Conservation (phyloP, 1,140 invertebrate genomes). For the Eulimnadia texana region DNA sequence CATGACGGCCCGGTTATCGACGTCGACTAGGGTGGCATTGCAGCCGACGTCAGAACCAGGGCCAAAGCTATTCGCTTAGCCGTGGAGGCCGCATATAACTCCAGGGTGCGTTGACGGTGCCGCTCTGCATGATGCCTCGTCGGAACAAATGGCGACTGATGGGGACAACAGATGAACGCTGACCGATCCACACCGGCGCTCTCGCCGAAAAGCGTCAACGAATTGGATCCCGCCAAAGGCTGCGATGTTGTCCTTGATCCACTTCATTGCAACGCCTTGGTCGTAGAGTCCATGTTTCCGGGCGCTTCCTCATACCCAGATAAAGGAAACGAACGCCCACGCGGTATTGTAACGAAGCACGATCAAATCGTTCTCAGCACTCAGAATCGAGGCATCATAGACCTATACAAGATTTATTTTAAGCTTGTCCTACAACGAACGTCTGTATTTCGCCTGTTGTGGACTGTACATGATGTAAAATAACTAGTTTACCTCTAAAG, state of each 20-base stretch:
- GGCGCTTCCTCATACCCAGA: conserved; percentile 37
- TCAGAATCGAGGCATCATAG: conserved; percentile 74
- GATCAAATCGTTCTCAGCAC: conserved; percentile 63
- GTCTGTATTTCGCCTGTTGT: no score
- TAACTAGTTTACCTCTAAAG: no score
- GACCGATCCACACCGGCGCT: conserved; percentile 76
- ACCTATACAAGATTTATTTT: no score
- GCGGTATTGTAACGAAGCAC: conserved; percentile 79
- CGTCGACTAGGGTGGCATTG: conserved; percentile 49
- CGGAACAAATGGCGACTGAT: conserved; percentile 40
- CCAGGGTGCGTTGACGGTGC: conserved; percentile 75
- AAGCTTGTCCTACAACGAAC: no score
- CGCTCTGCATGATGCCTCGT: conserved; percentile 72
- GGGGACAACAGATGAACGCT: conserved; percentile 68
- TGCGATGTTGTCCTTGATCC: conserved; percentile 79
- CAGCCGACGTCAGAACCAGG: conserved; percentile 66
- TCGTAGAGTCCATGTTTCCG: conserved; percentile 55
- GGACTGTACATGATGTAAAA: no score
- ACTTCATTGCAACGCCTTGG: conserved; percentile 75
- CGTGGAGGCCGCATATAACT: conserved; percentile 66
- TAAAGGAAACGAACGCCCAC: conserved; percentile 83
- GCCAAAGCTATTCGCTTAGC: conserved; percentile 58
- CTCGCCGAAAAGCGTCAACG: conserved; percentile 89
- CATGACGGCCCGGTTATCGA: conserved; percentile 32
- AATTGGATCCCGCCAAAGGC: conserved; percentile 84